Base-by-base conservation (phyloP, 1,140 invertebrate species). In the Pantala flavescens region DNA sequence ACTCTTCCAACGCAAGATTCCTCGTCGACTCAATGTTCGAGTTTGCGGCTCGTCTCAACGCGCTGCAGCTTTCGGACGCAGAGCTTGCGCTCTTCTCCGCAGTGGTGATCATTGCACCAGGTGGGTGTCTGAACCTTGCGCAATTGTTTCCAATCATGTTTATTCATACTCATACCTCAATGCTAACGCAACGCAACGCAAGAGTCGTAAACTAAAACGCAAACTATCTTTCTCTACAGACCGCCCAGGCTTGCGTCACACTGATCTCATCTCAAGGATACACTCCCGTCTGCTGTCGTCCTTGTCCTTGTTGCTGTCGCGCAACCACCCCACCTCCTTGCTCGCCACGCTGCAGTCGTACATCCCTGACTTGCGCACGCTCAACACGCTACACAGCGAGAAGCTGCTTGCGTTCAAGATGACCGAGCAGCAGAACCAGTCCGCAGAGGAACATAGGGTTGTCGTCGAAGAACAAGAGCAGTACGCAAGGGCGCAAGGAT, bases 11-110 rank as follows among this genome's bases (percentile, higher is more conserved):
- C 84, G 94, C 95, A 14, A 87, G 94, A 78, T 98, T 97, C 81
- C 88, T 99, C 36, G 92, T 98, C 83, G 94, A 98, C 80, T 97
- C 94, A 76, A 98, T 98, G 85, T 97, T 98, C 82, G 97, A 98
- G 80, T 97, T 99, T 83, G 94, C 96, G 63, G 95, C 97, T 80
- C 88, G 94, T 77, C 91, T 98, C 82, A 97, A 98, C 81, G 88
- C 89, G 10, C 88, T 98, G 80, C 88, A 91, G 80, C 85, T 99
- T 73, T 92, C 92, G 14, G 97, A 98, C 81, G 91, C 93, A 42
- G 95, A 98, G 82, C 89, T 98, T 74, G 96, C 94, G 36, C 85
- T 99, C 0, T 97, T 98, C 84, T 97, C 94, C 84, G 94, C 96
- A 74, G 91, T 98, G 71, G 95, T 98, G 0, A 89, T 99, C 75